Evolutionary conservation across 2,113 vertebrate genomes (phyloP), one percentile per base, ranked within the genome.

Genomic region (Centropus unirufus): DNA sequence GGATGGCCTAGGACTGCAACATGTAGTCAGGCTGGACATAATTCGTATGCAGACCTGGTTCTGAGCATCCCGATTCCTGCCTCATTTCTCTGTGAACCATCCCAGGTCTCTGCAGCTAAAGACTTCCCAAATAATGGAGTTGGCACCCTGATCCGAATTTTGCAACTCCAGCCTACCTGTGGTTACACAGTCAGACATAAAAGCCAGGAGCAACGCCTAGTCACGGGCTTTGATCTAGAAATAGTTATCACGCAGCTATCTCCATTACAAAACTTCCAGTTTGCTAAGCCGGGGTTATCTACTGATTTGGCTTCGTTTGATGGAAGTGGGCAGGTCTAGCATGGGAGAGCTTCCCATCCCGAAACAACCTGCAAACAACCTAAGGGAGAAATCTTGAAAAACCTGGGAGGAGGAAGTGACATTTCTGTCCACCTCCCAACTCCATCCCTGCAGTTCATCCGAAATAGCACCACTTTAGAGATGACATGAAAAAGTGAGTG

Each of bases 181-280:
- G 90, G 92, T 94, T 96, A 46, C 79, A 20, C 57, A 86, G 88
- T 94, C 94, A 97, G 93, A 92, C 64, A 84, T 81, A 94, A 89
- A 72, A 90, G 88, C 94, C 88, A 86, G 87, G 83, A 90, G 86
- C 94, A 94, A 89, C 80, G 80, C 95, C 92, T 92, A 93, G 94
- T 49, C 90, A 47, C 69, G 27, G 86, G 24, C 94, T 96, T 96
- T 97, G 94, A 97, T 95, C 95, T 96, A 91, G 96, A 93, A 95
- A 96, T 95, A 92, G 84, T 96, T 95, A 91, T 95, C 95, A 97
- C 82, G 89, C 87, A 79, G 74, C 83, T 96, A 97, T 97, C 94
- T 95, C 68, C 89, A 92, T 96, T 96, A 96, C 95, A 95, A 95
- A 97, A 95, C 86, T 92, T 92, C 69, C 83, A 94, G 83, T 97